Percentiles rank a stretch among this genome's conserved stretches.
Evolutionary conservation across 2,797 vertebrate species (phyloP).

Genomic region (Acridotheres tristis): DNA sequence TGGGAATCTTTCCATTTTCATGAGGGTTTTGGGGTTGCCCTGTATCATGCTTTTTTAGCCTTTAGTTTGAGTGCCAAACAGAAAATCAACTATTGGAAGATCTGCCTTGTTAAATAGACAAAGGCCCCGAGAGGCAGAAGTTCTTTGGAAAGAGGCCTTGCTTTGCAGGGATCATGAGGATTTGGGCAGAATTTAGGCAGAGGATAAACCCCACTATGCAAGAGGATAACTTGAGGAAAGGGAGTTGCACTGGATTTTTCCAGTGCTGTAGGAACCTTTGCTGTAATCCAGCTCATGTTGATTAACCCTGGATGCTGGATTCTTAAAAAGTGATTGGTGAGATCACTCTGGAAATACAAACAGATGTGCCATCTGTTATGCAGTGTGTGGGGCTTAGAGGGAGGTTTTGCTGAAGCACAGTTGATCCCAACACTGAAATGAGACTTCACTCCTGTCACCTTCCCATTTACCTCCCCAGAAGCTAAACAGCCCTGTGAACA

Average conservation of each 20-base stretch:
- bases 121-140: background rate
- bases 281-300: conserved; percentile 38
- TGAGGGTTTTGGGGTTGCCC: background rate
- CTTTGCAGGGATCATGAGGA: background rate
- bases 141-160: background rate
- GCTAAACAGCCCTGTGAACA: background rate
- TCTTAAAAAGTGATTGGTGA: conserved; percentile 66
- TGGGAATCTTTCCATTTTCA: background rate
- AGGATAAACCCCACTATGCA: background rate
- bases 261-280: background rate
- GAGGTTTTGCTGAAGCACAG: background rate
- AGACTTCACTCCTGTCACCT: background rate
- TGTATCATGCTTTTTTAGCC: background rate
- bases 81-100: background rate
- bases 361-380: conserved; percentile 44
- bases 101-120: background rate
- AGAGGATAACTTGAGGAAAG: background rate
- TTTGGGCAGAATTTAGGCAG: conserved; percentile 1
- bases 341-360: conserved; percentile 42
- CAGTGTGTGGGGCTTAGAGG: background rate
- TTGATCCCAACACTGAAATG: background rate
- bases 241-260: background rate
- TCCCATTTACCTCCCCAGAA: background rate
- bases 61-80: background rate
- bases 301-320: conserved; percentile 49